Conservation (phyloP, 2,113 vertebrate genomes). For the Chamaea fasciata region DNA sequence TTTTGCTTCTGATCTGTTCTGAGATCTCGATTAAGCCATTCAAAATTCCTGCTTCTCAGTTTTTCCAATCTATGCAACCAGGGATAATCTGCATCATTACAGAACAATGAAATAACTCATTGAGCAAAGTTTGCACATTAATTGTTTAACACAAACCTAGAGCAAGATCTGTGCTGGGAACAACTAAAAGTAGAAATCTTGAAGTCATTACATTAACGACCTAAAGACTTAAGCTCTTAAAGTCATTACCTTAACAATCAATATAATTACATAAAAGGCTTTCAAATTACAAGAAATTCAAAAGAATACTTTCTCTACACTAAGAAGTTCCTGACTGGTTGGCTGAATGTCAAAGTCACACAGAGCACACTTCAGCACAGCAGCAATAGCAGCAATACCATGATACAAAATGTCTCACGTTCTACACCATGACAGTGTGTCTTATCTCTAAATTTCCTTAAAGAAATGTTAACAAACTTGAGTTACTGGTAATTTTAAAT, state of each 20-base stretch:
- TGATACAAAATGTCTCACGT: neutral
- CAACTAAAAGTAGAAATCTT: neutral
- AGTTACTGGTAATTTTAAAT: neutral
- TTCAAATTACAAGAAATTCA: neutral
- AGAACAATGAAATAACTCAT: neutral
- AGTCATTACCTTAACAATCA: neutral
- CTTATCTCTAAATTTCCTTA: neutral
- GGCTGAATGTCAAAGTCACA: neutral
- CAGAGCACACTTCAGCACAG: neutral
- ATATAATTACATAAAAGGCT: neutral
- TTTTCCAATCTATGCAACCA: neutral
- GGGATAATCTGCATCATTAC: neutral
- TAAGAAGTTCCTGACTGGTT: neutral
- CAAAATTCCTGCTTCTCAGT: neutral
- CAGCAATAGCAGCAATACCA: neutral
- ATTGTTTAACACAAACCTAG: neutral
- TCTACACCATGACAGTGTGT: neutral
- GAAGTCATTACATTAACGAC: neutral
- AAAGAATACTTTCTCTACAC: neutral
- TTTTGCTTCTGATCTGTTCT: neutral
- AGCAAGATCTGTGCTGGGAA: neutral
- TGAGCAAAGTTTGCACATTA: neutral
- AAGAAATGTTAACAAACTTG: neutral
- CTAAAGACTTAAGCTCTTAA: neutral
- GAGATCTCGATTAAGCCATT: neutral